A percentile compares a stretch with the other conserved stretches of the same genome.
phyloP scores from a whole-genome alignment of 2,113 vertebrate genomes.

The Tursiops truncatus region DNA sequence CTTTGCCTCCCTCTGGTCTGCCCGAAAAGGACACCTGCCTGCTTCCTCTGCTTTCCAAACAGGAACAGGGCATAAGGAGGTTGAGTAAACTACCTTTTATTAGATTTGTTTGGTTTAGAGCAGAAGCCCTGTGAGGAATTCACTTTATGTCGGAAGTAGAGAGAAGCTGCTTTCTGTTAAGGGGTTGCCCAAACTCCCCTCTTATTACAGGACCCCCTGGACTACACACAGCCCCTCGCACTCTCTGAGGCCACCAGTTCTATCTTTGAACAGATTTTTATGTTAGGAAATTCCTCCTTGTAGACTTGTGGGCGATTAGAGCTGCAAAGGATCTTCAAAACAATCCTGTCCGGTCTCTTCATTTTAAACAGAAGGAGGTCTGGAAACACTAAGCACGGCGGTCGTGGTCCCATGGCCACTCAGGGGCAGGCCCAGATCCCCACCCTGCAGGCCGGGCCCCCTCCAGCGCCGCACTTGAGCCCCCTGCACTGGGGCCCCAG shows the following conservation, averaged over 20 bases:
- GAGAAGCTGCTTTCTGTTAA: background rate
- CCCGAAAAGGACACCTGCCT: background rate
- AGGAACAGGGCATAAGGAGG: background rate
- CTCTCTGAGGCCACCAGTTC: background rate
- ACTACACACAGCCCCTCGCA: too few species aligned
- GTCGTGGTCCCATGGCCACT: background rate
- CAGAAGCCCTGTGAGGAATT: background rate
- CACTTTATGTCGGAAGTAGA: background rate
- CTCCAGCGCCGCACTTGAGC: accelerated
- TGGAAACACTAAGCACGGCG: background rate
- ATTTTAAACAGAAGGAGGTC: background rate
- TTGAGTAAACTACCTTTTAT: background rate
- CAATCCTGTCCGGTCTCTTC: background rate
- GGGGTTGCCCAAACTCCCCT: too few species aligned
- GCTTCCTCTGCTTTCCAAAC: background rate
- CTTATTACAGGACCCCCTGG: background rate
- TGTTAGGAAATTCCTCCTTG: background rate
- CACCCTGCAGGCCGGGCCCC: background rate
- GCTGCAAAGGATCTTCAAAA: background rate
- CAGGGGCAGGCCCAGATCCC: background rate
- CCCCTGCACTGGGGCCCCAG: background rate
- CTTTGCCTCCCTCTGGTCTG: background rate
- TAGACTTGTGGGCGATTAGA: background rate
- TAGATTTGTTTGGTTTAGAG: background rate
- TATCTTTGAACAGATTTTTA: background rate